Evolutionary conservation across 2,113 vertebrate genomes (phyloP).

Genomic region (Panurus biarmicus): DNA sequence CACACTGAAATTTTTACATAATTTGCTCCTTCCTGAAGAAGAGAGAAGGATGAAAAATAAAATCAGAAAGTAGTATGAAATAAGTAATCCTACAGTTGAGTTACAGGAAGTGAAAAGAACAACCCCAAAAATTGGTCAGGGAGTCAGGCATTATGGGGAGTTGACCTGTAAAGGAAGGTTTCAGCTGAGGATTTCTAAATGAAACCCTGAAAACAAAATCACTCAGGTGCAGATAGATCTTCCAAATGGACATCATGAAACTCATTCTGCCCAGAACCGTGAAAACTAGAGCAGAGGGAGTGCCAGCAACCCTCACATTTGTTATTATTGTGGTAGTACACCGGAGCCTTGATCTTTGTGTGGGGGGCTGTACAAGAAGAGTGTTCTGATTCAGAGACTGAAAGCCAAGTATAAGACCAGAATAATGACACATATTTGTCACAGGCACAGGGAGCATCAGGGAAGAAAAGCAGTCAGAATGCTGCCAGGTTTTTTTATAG

Average conservation of each 20-base stretch:
- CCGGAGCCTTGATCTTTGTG: neutral
- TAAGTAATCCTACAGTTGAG: neutral
- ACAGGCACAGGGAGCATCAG: neutral
- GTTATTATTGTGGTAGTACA: neutral
- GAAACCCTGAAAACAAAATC: neutral
- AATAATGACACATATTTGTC: neutral
- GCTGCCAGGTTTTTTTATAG: neutral
- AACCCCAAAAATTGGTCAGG: neutral
- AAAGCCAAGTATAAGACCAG: neutral
- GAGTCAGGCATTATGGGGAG: neutral
- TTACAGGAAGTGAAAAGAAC: neutral
- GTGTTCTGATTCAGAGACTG: neutral
- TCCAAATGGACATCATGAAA: neutral
- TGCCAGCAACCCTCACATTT: neutral
- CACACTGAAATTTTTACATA: neutral
- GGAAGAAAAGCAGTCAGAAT: neutral
- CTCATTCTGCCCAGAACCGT: neutral
- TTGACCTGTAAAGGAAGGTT: neutral
- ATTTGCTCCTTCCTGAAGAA: constrained; percentile 11
- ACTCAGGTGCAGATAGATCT: neutral
- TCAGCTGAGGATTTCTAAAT: neutral
- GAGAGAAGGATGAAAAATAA: neutral
- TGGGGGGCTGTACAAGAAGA: neutral
- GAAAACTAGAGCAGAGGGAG: neutral
- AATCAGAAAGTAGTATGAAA: neutral